Conservation (phyloP, 2,888 invertebrate species). For the Trissoscelio sp. region DNA sequence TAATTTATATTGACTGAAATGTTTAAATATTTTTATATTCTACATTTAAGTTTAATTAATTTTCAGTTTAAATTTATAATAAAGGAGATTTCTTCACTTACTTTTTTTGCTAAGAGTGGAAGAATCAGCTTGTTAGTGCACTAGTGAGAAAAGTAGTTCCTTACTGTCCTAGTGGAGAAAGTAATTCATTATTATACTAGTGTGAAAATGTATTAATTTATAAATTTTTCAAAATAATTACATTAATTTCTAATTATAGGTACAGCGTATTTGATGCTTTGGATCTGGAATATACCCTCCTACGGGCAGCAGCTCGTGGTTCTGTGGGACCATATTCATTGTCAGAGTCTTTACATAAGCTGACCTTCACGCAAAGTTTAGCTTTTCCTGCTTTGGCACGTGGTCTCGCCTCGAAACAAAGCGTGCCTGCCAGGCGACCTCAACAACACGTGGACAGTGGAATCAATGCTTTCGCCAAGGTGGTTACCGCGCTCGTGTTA, state of each 20-base stretch:
- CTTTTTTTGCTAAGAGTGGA: too few species aligned
- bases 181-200: too few species aligned
- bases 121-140: too few species aligned
- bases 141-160: too few species aligned
- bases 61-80: too few species aligned
- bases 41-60: too few species aligned
- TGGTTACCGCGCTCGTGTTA: slow-evolving; percentile 88
- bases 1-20: too few species aligned
- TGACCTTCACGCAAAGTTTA: slow-evolving; percentile 89
- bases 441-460: slow-evolving; percentile 87
- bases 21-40: too few species aligned
- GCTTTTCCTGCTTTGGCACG: slow-evolving; percentile 89
- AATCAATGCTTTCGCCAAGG: slow-evolving; percentile 89
- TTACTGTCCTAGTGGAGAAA: too few species aligned
- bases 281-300: slow-evolving; percentile 88
- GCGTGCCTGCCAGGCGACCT: slow-evolving; percentile 85
- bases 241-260: slow-evolving; percentile 75
- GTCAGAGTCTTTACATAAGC: slow-evolving; percentile 89
- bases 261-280: slow-evolving; percentile 89
- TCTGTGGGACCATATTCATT: slow-evolving; percentile 89
- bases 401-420: slow-evolving; percentile 87
- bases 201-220: too few species aligned
- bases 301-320: slow-evolving; percentile 88
- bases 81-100: too few species aligned
- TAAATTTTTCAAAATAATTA: background rate